Percentiles rank a stretch among this genome's conserved stretches.
These are phyloP conservation scores for Rhadinocentrus ornatus DNA, from an alignment of 2,797 vertebrate genomes.

Conservation along the genomic window DNA sequence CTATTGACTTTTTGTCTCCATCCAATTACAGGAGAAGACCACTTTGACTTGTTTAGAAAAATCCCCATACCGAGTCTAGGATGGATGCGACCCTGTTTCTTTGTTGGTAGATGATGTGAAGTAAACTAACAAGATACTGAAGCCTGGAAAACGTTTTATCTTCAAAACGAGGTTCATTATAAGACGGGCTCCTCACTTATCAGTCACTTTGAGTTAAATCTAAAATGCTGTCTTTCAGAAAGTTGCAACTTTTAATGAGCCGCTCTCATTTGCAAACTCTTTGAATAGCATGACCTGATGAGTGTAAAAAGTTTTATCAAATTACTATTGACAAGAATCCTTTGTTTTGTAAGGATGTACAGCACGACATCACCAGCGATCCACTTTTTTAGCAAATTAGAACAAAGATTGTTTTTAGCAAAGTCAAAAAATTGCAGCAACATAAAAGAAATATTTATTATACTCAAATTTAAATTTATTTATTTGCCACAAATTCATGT, in stretches of 20 bases:
- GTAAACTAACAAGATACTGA: constrained; percentile 26
- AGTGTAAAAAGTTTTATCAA: background rate
- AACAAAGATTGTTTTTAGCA: no score
- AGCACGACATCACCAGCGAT: background rate
- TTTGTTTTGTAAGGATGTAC: background rate
- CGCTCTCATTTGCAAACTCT: no score
- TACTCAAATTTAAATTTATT: no score
- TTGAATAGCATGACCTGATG: background rate
- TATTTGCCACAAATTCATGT: no score
- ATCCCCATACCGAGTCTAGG: background rate
- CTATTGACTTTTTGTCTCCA: constrained; percentile 12
- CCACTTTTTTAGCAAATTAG: no score
- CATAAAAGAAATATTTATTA: no score
- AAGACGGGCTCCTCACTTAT: background rate
- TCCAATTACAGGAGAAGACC: constrained; percentile 11
- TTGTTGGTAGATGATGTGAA: constrained; percentile 9
- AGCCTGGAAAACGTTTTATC: constrained; percentile 2
- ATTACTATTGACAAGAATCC: background rate
- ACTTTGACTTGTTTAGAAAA: background rate
- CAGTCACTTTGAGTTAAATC: background rate
- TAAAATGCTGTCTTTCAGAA: background rate
- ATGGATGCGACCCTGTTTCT: background rate
- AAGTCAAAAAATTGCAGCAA: background rate
- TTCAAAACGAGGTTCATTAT: constrained; percentile 12
- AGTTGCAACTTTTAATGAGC: constrained; percentile 9